Evolutionary conservation across 2,888 invertebrate genomes (phyloP).

Genomic region (Augiades crinisus): DNA sequence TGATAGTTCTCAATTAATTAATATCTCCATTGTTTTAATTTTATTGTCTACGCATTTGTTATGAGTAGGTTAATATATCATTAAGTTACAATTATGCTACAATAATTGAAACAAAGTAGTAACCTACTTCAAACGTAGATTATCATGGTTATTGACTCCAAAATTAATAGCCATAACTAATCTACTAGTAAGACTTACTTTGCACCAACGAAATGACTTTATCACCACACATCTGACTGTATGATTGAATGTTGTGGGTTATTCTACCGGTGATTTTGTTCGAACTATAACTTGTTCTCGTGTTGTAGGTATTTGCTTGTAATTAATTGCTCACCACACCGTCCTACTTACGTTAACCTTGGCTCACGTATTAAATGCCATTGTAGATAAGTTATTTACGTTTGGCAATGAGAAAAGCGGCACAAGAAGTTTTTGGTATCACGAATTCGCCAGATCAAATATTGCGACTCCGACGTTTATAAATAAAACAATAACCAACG

Average conservation of each 20-base stretch:
- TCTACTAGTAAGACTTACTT: slow-evolving; percentile 12
- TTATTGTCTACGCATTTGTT: neutral
- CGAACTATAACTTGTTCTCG: slow-evolving; percentile 36
- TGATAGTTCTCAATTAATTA: neutral
- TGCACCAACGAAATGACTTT: slow-evolving; percentile 20
- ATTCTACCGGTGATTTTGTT: slow-evolving; percentile 27
- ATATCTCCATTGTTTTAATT: neutral
- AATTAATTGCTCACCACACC: slow-evolving; percentile 43
- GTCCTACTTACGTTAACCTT: slow-evolving; percentile 43
- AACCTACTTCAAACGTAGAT: neutral
- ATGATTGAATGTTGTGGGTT: slow-evolving; percentile 31
- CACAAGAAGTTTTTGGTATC: slow-evolving; percentile 12
- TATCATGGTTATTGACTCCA: neutral
- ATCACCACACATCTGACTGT: slow-evolving; percentile 30
- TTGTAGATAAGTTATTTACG: slow-evolving; percentile 30
- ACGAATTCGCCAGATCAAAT: slow-evolving; percentile 5
- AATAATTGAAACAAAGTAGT: neutral
- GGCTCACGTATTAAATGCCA: slow-evolving; percentile 35
- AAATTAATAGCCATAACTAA: slow-evolving; percentile 5
- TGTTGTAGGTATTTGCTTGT: slow-evolving; percentile 37
- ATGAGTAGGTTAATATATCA: neutral
- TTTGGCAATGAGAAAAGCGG: slow-evolving; percentile 25
- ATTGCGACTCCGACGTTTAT: slow-evolving; percentile 2
- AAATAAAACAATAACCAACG: slow-evolving; percentile 8
- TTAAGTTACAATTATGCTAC: neutral